A percentile compares a stretch with the other conserved stretches of the same genome.
Evolutionary conservation across 1,140 invertebrate species (phyloP).

Genomic region (Manduca sexta): DNA sequence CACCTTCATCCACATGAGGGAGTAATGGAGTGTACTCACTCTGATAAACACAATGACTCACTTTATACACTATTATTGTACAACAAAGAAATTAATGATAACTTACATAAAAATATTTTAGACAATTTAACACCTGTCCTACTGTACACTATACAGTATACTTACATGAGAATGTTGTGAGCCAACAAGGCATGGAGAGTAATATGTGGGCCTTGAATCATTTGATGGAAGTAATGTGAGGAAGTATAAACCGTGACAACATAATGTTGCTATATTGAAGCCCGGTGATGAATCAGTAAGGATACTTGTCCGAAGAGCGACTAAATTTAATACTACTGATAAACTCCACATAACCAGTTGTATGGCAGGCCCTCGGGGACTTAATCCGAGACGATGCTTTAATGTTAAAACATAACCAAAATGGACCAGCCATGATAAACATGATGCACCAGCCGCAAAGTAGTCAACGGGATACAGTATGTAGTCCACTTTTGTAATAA

Average conservation of each 20-base stretch:
- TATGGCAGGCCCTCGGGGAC: conserved; percentile 80
- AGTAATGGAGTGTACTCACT: conserved; percentile 78
- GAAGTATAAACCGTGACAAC: conserved; percentile 75
- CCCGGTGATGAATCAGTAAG: conserved; percentile 52
- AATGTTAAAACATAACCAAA: conserved; percentile 82
- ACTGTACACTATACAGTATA: conserved; percentile 6
- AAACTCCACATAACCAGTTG: conserved; percentile 79
- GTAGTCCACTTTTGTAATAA: conserved; percentile 61
- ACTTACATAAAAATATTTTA: neutral
- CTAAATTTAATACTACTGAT: conserved; percentile 75
- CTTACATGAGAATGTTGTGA: conserved; percentile 74
- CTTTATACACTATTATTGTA: neutral
- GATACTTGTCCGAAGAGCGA: conserved; percentile 72
- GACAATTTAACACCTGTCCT: neutral
- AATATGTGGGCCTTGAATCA: conserved; percentile 65
- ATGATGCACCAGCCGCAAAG: conserved; percentile 78
- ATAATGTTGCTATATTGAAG: conserved; percentile 68
- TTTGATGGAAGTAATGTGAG: conserved; percentile 77
- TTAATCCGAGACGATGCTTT: conserved; percentile 76
- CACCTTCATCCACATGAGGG: conserved; percentile 71
- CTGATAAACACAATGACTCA: conserved; percentile 30
- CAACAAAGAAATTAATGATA: too few relatives aligned
- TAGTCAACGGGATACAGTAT: conserved; percentile 78
- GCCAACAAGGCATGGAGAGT: conserved; percentile 66
- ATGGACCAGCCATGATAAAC: conserved; percentile 86